Conservation (phyloP, 2,888 invertebrate genomes). For the Trichopoda pennipes region DNA sequence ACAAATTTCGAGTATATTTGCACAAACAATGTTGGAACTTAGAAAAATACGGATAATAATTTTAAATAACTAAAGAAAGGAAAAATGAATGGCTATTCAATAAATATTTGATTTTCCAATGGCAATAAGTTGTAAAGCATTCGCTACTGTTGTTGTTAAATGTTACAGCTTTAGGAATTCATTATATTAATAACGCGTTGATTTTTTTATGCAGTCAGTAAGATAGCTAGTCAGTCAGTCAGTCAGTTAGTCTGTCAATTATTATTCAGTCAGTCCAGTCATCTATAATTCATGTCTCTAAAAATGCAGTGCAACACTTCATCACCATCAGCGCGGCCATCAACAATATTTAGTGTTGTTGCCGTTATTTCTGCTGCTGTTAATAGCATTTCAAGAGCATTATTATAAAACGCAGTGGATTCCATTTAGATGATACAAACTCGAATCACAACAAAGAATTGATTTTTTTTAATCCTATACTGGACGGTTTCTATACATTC, state of each 20-base stretch:
- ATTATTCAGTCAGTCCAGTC: constrained; percentile 8
- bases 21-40: constrained; percentile 18
- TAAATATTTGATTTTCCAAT: neutral
- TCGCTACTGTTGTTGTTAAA: neutral
- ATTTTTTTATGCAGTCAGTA: constrained; percentile 15
- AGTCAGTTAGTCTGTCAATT: neutral
- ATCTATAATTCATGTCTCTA: constrained; percentile 12
- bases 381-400: constrained; percentile 54
- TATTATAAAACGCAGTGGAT: constrained; percentile 56
- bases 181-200: constrained; percentile 3
- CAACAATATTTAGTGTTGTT: constrained; percentile 11
- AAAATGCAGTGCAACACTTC: neutral
- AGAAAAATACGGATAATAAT: neutral
- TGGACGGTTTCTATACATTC: constrained; percentile 20
- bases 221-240: neutral
- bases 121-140: neutral
- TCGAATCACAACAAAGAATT: constrained; percentile 47
- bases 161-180: constrained; percentile 16
- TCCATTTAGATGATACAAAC: constrained; percentile 55
- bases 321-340: constrained; percentile 7
- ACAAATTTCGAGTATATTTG: constrained; percentile 14
- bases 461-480: constrained; percentile 46
- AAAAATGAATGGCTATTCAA: too few relatives aligned
- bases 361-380: constrained; percentile 13
- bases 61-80: neutral